Percentiles rank a stretch among this genome's conserved stretches.
Conservation (phyloP, 1,140 invertebrate genomes). For the Bombus pyrosoma region DNA sequence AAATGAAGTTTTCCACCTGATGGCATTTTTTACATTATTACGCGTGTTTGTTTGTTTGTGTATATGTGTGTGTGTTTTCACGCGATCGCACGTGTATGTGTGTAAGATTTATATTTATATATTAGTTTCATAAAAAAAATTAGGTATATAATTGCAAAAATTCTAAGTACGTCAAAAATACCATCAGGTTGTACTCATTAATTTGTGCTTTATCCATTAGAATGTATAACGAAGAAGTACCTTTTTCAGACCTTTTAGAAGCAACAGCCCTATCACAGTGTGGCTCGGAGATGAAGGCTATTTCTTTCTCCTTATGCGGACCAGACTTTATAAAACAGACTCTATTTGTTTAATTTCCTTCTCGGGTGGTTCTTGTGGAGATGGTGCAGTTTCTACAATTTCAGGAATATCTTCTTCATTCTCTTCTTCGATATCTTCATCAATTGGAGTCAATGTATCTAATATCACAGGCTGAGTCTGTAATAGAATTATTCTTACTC, state of each 20-base stretch:
- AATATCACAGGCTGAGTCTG: conserved; percentile 84
- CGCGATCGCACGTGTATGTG: neutral
- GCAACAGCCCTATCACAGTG: conserved; percentile 78
- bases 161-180: conserved; percentile 67
- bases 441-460: conserved; percentile 90
- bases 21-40: conserved; percentile 60
- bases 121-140: conserved; percentile 52
- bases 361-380: conserved; percentile 82
- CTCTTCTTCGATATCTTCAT: conserved; percentile 91
- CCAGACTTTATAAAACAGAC: conserved; percentile 84
- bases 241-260: conserved; percentile 64
- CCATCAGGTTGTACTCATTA: conserved; percentile 63
- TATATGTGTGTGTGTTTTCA: neutral
- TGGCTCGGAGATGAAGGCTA: conserved; percentile 77
- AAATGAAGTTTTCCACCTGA: conserved; percentile 71
- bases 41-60: neutral
- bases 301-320: conserved; percentile 62
- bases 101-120: conserved; percentile 22
- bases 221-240: conserved; percentile 75
- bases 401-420: conserved; percentile 88
- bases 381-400: conserved; percentile 86
- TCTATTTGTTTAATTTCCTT: conserved; percentile 87
- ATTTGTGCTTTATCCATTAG: conserved; percentile 79
- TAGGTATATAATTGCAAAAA: conserved; percentile 51
- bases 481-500: conserved; percentile 42